These are phyloP conservation scores for Gallinago nigripennis DNA, from an alignment of 2,797 vertebrate genomes.

Conservation along the genomic window DNA sequence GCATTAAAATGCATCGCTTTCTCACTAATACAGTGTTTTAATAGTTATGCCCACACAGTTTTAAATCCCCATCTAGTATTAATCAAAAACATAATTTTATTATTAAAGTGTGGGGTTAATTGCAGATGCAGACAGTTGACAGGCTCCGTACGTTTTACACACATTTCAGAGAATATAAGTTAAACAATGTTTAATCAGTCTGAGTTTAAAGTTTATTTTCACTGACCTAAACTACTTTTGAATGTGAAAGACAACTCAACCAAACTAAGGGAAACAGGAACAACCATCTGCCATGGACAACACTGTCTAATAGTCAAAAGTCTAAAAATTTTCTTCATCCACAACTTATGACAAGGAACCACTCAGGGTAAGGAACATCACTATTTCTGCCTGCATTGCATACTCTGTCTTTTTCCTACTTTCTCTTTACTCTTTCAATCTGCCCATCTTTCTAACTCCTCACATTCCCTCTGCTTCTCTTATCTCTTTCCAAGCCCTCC, in stretches of 20 bases:
- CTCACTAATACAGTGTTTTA: conserved; percentile 33
- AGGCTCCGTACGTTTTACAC: neutral
- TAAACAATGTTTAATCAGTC: neutral
- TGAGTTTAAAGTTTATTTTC: neutral
- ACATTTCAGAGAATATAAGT: conserved; percentile 1
- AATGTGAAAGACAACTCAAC: neutral
- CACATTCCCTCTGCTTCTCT: neutral
- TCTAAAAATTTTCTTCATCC: neutral
- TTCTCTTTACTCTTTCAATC: neutral
- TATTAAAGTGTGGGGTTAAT: conserved; percentile 32
- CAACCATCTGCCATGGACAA: neutral
- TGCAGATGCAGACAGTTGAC: conserved; percentile 38
- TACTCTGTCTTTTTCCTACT: neutral
- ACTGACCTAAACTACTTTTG: neutral
- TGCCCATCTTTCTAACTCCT: neutral
- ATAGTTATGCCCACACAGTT: conserved; percentile 41
- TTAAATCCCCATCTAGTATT: conserved; percentile 63
- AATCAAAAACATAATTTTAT: conserved; percentile 35
- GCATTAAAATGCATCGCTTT: conserved; percentile 61
- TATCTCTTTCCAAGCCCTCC: neutral
- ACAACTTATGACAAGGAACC: neutral
- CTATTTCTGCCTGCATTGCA: neutral
- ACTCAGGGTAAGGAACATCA: neutral
- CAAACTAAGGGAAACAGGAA: neutral
- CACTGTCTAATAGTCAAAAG: neutral